Conservation (phyloP, 2,113 vertebrate species). For the Junco hyemalis region DNA sequence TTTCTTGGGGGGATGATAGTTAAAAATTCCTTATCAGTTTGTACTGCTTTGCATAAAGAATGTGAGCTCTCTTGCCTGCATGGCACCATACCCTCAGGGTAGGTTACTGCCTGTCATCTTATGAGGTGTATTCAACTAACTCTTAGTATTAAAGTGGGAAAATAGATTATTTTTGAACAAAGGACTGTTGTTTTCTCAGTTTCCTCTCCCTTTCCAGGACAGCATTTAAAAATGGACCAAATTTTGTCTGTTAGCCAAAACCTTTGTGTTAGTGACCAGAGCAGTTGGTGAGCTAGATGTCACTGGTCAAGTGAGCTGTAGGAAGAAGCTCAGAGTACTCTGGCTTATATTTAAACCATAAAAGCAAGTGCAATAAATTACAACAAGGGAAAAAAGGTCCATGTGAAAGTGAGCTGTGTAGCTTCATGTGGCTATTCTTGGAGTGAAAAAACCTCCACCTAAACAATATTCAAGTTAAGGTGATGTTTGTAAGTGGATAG, state of each 20-base stretch:
- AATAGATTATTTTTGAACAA: neutral
- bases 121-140: neutral
- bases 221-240: neutral
- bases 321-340: neutral
- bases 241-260: neutral
- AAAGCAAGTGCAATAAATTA: neutral
- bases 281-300: neutral
- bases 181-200: neutral
- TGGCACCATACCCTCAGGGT: too few relatives aligned
- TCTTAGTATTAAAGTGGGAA: neutral
- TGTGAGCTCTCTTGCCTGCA: neutral
- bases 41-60: neutral
- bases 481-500: neutral
- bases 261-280: neutral
- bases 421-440: neutral
- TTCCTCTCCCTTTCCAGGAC: neutral
- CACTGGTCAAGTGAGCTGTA: neutral
- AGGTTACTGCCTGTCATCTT: neutral
- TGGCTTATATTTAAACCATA: neutral
- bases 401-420: neutral
- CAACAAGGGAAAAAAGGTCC: neutral
- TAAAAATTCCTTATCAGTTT: neutral
- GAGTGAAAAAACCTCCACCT: neutral
- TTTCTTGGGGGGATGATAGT: accelerated
- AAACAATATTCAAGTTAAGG: neutral